Evolutionary conservation across 2,113 vertebrate species (phyloP).

Genomic region (Vulpes vulpes): DNA sequence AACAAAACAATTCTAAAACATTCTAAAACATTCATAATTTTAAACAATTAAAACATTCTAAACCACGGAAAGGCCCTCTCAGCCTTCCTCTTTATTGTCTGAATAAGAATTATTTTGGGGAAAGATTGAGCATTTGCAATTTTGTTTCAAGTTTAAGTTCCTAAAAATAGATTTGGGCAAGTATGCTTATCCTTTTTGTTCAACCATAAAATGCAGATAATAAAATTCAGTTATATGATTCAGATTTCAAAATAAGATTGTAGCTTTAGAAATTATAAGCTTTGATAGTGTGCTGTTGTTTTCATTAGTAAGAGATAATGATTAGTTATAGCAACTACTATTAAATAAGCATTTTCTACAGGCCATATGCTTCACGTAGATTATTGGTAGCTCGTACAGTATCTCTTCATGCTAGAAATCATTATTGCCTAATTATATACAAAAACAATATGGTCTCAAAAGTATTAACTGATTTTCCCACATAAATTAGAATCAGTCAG

Average conservation of each 20-base stretch:
- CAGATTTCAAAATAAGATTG: conserved; percentile 27
- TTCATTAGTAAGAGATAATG: neutral
- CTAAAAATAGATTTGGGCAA: neutral
- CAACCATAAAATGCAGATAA: neutral
- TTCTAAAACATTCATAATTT: neutral
- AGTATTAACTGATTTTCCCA: neutral
- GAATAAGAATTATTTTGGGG: conserved; percentile 24
- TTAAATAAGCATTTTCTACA: conserved; percentile 43
- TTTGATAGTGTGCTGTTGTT: neutral
- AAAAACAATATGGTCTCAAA: neutral
- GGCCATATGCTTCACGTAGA: neutral
- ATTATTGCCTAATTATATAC: conserved; percentile 19
- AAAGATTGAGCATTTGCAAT: neutral
- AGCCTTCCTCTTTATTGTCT: conserved; percentile 45
- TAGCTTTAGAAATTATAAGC: neutral
- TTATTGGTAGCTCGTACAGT: conserved; percentile 6
- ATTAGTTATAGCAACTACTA: conserved; percentile 16
- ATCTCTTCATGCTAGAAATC: neutral
- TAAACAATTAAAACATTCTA: neutral
- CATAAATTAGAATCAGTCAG: neutral
- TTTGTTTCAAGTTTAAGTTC: conserved; percentile 32
- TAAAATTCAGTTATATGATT: conserved; percentile 21
- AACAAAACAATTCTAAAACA: neutral
- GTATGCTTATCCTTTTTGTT: neutral
- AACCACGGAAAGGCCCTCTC: neutral